A percentile compares a stretch with the other conserved stretches of the same genome.
These are phyloP conservation scores for Epinephelus coioides DNA, from an alignment of 2,797 vertebrate species.

Conservation along the genomic window DNA sequence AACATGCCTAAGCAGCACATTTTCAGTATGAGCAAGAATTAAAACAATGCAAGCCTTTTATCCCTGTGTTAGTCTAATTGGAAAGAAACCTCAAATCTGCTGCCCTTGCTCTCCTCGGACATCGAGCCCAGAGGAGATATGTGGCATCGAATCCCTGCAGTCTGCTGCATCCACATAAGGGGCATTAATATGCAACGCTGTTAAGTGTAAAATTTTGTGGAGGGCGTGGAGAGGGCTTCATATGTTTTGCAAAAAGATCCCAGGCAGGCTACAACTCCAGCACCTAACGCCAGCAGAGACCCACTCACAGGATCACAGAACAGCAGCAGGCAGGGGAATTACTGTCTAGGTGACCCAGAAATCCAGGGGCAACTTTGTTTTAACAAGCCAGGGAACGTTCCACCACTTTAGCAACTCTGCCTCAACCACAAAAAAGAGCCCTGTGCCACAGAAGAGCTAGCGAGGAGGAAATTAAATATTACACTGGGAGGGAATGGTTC, in stretches of 20 bases:
- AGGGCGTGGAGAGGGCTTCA: background rate
- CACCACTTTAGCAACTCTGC: slow-evolving; percentile 83
- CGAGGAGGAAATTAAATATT: slow-evolving; percentile 88
- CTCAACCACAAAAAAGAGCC: slow-evolving; percentile 85
- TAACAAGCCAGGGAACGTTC: slow-evolving; percentile 87
- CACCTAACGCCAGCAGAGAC: slow-evolving; percentile 66
- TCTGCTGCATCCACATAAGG: slow-evolving; percentile 51
- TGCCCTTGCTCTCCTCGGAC: slow-evolving; percentile 74
- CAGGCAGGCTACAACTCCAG: slow-evolving; percentile 48
- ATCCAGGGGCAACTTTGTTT: slow-evolving; percentile 89
- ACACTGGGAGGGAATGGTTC: slow-evolving; percentile 82
- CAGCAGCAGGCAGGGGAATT: slow-evolving; percentile 83
- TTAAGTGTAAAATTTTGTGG: slow-evolving; percentile 31
- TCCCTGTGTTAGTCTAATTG: slow-evolving; percentile 81
- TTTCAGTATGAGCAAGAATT: slow-evolving; percentile 79
- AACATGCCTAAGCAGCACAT: slow-evolving; percentile 84
- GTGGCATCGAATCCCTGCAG: slow-evolving; percentile 62
- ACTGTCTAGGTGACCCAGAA: slow-evolving; percentile 87
- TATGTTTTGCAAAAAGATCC: slow-evolving; percentile 46
- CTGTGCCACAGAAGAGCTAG: slow-evolving; percentile 80
- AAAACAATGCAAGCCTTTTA: slow-evolving; percentile 86
- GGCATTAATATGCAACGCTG: slow-evolving; percentile 51
- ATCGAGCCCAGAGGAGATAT: slow-evolving; percentile 64
- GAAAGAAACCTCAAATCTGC: slow-evolving; percentile 80
- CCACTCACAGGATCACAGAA: slow-evolving; percentile 67